Base-by-base conservation (phyloP, 2,888 invertebrate species). In the Drosophila conformis region DNA sequence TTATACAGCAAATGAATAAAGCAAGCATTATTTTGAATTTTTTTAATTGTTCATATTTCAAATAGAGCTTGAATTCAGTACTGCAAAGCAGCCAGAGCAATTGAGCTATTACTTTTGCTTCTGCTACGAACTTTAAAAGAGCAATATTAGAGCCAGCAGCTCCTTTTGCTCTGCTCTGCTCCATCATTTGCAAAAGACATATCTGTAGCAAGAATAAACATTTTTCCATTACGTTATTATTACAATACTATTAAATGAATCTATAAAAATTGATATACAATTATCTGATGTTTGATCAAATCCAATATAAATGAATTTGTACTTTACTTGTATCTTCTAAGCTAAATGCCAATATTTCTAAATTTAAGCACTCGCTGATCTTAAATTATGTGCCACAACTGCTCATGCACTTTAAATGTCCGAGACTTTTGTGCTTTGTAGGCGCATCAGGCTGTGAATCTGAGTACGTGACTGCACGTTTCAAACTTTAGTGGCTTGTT, bases 371-470 rank as follows among this genome's bases (percentile, higher is more conserved):
- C 3, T 11, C 3, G 18, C 13, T 40, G 29, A 27, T n/a, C 11
- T 15, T 21, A 40, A 11, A 29, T n/a, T 4, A 21, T 35, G 33
- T 56, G 25, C n/a, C 18, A n/a, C 11, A 13, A 64, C 31, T 51
- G 57, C 46, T 29, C 49, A 29, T 42, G 6, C 21, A 29, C 25
- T 29, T 61, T 60, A n/a, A 25, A 25, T 51, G 68, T 62, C 56
- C 56, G 27, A 59, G 38, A 15, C 2, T 49, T 35, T 62, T 42
- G 48, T 46, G 29, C 42, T 69, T 35, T 69, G 81, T 76, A 77
- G 87, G 81, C 77, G n/a, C 78, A 81, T 73, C 58, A 74, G 82
- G 72, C 65, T 84, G 75, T 71, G 87, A 87, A 73, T 70, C 75
- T 53, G 31, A 38, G 49, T 57, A 89, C 89, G 89, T 83, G 83